phyloP scores from a whole-genome alignment of 2,113 vertebrate genomes.

The Microtus pennsylvanicus region DNA sequence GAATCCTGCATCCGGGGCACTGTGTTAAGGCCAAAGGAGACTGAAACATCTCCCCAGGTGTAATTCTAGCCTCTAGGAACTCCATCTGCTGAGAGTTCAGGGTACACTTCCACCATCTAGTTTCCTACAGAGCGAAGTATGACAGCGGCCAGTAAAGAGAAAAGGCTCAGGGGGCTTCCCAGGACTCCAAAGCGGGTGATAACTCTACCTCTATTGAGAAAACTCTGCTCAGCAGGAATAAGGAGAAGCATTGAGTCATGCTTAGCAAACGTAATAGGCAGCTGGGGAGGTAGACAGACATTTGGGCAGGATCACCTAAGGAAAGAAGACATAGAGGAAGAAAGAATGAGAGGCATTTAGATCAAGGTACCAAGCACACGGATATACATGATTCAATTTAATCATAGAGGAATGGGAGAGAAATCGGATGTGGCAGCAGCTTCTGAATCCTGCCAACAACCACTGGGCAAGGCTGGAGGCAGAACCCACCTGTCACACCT shows the following conservation, averaged over 20 bases:
- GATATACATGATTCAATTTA: no score
- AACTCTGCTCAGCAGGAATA: not conserved
- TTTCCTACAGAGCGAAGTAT: not conserved
- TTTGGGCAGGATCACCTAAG: not conserved
- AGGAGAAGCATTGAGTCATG: not conserved
- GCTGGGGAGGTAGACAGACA: no score
- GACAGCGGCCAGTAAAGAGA: not conserved
- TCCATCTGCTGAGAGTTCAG: not conserved
- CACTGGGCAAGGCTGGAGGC: not conserved
- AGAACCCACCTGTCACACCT: not conserved
- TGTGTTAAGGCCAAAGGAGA: not conserved
- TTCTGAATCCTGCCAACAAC: not conserved
- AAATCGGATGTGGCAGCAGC: not conserved
- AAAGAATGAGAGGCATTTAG: not conserved
- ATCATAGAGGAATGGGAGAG: not conserved
- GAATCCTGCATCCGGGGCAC: not conserved
- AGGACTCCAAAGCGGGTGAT: not conserved
- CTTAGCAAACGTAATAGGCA: not conserved
- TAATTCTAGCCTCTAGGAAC: not conserved
- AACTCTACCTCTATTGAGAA: not conserved
- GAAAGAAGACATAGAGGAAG: not conserved
- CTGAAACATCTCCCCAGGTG: not conserved
- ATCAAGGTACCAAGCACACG: not conserved
- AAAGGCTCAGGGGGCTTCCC: not conserved
- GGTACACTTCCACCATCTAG: not conserved